phyloP scores from a whole-genome alignment of 2,888 invertebrate species.

The Spicauda simplicius region DNA sequence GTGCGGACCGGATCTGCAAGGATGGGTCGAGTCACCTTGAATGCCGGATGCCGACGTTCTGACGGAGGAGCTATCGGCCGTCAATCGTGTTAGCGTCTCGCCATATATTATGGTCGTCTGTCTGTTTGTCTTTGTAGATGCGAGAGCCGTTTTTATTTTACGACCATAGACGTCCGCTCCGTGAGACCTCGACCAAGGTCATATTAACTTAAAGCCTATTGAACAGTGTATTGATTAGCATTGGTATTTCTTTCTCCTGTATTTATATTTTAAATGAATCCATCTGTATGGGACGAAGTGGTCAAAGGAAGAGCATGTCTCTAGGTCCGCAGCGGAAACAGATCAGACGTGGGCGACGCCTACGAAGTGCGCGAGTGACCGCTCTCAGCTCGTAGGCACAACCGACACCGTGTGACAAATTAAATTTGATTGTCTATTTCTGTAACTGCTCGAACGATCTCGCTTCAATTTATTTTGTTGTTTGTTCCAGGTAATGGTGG shows the following conservation, averaged over 20 bases:
- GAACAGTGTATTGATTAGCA: constrained; percentile 54
- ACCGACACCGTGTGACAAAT: constrained; percentile 61
- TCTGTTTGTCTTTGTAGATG: constrained; percentile 72
- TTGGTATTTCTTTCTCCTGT: constrained; percentile 43
- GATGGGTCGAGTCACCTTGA: constrained; percentile 81
- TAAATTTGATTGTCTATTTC: constrained; percentile 69
- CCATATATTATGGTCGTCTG: constrained; percentile 72
- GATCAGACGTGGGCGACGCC: constrained; percentile 76
- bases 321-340: constrained; percentile 68
- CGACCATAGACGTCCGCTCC: constrained; percentile 76
- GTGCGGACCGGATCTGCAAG: constrained; percentile 72
- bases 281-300: constrained; percentile 36
- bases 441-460: constrained; percentile 51
- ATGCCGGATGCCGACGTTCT: constrained; percentile 78
- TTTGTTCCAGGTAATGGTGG: constrained; percentile 63
- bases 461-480: constrained; percentile 52
- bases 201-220: constrained; percentile 58
- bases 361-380: constrained; percentile 68
- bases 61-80: constrained; percentile 77
- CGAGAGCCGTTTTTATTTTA: constrained; percentile 63
- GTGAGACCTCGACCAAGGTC: constrained; percentile 75
- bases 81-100: constrained; percentile 78
- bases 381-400: constrained; percentile 50
- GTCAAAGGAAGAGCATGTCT: constrained; percentile 59
- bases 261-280: constrained; percentile 31